Percentiles rank a stretch among this genome's conserved stretches.
phyloP scores from a whole-genome alignment of 2,888 invertebrate genomes.

The Drosophila niveifrons region DNA sequence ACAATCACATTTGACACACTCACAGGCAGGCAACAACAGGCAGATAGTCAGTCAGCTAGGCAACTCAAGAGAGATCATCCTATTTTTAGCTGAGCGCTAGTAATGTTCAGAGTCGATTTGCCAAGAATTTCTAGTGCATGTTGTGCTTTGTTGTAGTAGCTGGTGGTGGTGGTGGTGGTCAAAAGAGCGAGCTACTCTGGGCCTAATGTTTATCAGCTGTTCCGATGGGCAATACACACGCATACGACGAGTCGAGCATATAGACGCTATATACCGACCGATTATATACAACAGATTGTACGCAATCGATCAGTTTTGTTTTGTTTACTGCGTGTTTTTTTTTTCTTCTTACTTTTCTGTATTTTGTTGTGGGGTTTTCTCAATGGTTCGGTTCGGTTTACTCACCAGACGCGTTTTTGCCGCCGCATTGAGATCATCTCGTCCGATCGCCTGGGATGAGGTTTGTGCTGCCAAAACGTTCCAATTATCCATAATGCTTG shows the following conservation, averaged over 20 bases:
- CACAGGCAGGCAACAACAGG: slow-evolving; percentile 31
- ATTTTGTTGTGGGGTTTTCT: slow-evolving; percentile 13
- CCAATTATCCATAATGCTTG: slow-evolving; percentile 89
- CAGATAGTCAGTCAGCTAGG: slow-evolving; percentile 17
- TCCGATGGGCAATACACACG: slow-evolving; percentile 25
- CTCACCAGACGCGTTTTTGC: slow-evolving; percentile 84
- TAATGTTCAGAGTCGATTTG: slow-evolving; percentile 54
- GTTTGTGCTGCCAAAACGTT: slow-evolving; percentile 89
- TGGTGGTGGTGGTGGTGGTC: slow-evolving; percentile 50
- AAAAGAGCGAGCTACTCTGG: slow-evolving; percentile 57
- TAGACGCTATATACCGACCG: slow-evolving; percentile 1
- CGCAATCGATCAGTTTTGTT: slow-evolving; percentile 63
- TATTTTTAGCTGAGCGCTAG: slow-evolving; percentile 75
- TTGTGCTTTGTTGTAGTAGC: background rate
- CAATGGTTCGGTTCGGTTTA: slow-evolving; percentile 20
- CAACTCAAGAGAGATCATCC: slow-evolving; percentile 67
- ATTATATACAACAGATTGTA: slow-evolving; percentile 29
- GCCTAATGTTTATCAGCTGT: slow-evolving; percentile 58
- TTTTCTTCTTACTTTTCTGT: background rate
- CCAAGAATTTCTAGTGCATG: slow-evolving; percentile 55
- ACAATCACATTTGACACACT: slow-evolving; percentile 44
- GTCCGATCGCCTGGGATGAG: slow-evolving; percentile 89
- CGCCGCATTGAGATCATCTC: slow-evolving; percentile 86
- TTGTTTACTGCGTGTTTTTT: slow-evolving; percentile 59
- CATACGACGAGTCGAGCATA: slow-evolving; percentile 6